A percentile compares a stretch with the other conserved stretches of the same genome.
Conservation (phyloP, 2,888 invertebrate genomes). For the Tipula confusa region DNA sequence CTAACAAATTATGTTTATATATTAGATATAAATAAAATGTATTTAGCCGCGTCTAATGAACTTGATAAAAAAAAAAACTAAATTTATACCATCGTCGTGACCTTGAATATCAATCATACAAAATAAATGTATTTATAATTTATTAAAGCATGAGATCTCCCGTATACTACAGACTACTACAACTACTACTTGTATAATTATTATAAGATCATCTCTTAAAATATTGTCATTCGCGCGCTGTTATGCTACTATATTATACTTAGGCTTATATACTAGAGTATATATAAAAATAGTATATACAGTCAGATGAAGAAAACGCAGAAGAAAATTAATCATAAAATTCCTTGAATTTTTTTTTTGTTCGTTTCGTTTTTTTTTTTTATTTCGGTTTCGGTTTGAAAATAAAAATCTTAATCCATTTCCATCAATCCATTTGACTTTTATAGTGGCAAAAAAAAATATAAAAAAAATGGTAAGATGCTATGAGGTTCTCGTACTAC, state of each 20-base stretch:
- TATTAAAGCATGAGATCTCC: not conserved
- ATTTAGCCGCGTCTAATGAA: not conserved
- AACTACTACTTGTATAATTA: not conserved
- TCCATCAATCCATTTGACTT: not conserved
- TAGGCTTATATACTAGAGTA: not conserved
- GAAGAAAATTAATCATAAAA: conserved; percentile 20
- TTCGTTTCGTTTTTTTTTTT: not conserved
- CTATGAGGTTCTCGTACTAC: not conserved
- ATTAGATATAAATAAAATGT: not conserved
- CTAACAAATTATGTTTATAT: not conserved
- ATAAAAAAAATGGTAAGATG: not conserved
- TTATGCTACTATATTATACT: not conserved
- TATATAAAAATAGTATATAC: not conserved
- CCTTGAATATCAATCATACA: conserved; percentile 7
- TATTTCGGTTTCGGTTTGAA: not conserved
- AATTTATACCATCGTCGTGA: not conserved
- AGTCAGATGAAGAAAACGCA: not conserved
- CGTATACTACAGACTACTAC: not conserved
- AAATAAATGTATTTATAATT: not conserved
- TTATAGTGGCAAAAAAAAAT: not conserved
- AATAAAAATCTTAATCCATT: conserved; percentile 25
- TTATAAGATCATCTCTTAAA: conserved; percentile 16
- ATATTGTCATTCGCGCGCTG: not conserved
- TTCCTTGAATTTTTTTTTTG: not conserved
- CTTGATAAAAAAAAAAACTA: not conserved